Evolutionary conservation across 92 coral and sea anemone species (phyloP), one percentile per base, ranked within the genome.

Genomic region (Virgularia gustaviana): DNA sequence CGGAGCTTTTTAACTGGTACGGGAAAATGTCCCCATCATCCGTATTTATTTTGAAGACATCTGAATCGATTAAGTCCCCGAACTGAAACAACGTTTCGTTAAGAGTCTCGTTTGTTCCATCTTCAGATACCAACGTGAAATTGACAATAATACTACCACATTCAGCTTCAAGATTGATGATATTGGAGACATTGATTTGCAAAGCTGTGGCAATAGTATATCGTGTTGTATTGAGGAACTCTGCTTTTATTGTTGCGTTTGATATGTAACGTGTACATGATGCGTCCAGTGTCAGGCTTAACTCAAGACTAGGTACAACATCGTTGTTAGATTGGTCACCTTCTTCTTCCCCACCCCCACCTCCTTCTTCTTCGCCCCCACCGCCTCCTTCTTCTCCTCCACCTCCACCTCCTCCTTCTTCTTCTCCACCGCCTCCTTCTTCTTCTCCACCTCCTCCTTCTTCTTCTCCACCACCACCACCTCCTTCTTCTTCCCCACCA

Each of bases 101-200:
- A 6, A 79, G 63, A 9, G 66, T 54, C 16, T 33, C 37, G 72
- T 65, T 65, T 27, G 78, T 71, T 13, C 29, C 43, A 32, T 79
- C 75, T 36, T 15, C 56, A 38, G 68, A 57, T 8, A 49, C 63
- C 36, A 79, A 41, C 12, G 78, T 71, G 19, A 79, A 79, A 44
- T 79, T 79, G 25, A 79, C 83, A 10, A 79, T 36, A 7, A 79
- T 79, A 36, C 83, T 79, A 5, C 83, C 83, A 37, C 83, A 79
- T 4, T 2, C 4, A 3, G 83, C 83, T 16, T 70, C 55, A 71
- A 71, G 70, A 34, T 79, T 44, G 15, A 36, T 45, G 39, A 79
- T 49, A 3, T 41, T 49, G 24, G 72, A 28, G 33, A 52, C 56
- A 28, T 39, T 39, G 52, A 71, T 16, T 2, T 47, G 49, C 51